These are phyloP conservation scores for Plagodis dolabraria DNA, from an alignment of 2,888 invertebrate species.

Conservation along the genomic window DNA sequence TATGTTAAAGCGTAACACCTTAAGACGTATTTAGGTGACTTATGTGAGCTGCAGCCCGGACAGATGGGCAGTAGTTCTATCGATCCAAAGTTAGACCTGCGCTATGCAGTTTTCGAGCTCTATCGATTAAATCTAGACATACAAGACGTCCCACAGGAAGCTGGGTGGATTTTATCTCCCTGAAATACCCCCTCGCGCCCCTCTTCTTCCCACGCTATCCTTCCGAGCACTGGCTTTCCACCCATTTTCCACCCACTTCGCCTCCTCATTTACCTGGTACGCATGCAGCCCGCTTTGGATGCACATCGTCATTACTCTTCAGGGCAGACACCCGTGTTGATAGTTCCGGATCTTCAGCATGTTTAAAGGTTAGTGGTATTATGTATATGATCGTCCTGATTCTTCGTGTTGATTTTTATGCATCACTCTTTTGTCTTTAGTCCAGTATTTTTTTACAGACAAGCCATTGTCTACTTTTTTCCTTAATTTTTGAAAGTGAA, in stretches of 20 bases:
- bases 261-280: constrained; percentile 10
- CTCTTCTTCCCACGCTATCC: not conserved
- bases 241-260: constrained; percentile 10
- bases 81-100: constrained; percentile 38
- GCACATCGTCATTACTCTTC: constrained; percentile 30
- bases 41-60: constrained; percentile 13
- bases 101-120: constrained; percentile 24
- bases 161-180: constrained; percentile 28
- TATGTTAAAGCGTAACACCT: too few species aligned
- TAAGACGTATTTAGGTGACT: too few species aligned
- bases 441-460: not conserved
- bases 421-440: constrained; percentile 1
- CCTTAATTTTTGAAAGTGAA: too few species aligned
- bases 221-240: constrained; percentile 2
- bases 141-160: constrained; percentile 38
- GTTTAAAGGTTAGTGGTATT: constrained; percentile 4
- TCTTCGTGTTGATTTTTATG: not conserved
- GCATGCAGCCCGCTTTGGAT: constrained; percentile 26
- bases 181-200: constrained; percentile 2
- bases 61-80: constrained; percentile 21
- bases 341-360: constrained; percentile 2
- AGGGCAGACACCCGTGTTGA: constrained; percentile 26
- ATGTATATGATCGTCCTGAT: not conserved
- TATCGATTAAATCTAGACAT: constrained; percentile 37
- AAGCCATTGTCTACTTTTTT: too few species aligned